Conservation (phyloP, 1,140 invertebrate species). For the Drosophila ficusphila region DNA sequence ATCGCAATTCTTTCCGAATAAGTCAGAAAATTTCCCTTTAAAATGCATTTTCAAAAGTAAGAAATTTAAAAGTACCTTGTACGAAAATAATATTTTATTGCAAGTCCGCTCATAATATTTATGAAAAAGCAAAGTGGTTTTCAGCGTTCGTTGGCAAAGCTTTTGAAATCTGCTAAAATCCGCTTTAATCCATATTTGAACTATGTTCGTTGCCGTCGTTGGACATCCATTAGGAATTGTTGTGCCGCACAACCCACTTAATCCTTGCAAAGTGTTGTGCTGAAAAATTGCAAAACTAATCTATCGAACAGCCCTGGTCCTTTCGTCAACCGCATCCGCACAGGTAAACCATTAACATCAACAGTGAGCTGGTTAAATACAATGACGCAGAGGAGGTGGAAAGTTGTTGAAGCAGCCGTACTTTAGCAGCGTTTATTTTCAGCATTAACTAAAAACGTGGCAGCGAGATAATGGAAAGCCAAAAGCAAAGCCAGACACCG, state of each 20-base stretch:
- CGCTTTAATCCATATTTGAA: neutral
- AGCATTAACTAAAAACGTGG: conserved; percentile 5
- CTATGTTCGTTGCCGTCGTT: neutral
- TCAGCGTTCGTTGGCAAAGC: neutral
- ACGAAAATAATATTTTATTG: conserved; percentile 3
- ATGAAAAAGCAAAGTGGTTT: neutral
- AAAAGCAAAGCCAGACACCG: conserved; percentile 7
- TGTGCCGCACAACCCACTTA: conserved; percentile 12
- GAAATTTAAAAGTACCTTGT: too few species aligned
- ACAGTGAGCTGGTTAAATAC: conserved; percentile 20
- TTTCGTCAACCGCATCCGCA: conserved; percentile 3
- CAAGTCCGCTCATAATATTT: neutral
- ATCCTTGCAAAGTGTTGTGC: conserved; percentile 30
- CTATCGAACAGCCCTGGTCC: conserved; percentile 15
- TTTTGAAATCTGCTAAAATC: neutral
- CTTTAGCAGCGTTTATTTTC: conserved; percentile 15
- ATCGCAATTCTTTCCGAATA: too few species aligned
- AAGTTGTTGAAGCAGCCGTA: conserved; percentile 13
- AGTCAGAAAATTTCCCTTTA: too few species aligned
- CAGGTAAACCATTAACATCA: conserved; percentile 46
- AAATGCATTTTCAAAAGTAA: too few species aligned
- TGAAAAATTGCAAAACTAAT: conserved; percentile 54
- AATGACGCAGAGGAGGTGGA: neutral
- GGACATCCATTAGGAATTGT: conserved; percentile 10
- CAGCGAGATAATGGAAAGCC: conserved; percentile 50